Evolutionary conservation across 2,888 invertebrate species (phyloP).

Genomic region (Hololepta plana): DNA sequence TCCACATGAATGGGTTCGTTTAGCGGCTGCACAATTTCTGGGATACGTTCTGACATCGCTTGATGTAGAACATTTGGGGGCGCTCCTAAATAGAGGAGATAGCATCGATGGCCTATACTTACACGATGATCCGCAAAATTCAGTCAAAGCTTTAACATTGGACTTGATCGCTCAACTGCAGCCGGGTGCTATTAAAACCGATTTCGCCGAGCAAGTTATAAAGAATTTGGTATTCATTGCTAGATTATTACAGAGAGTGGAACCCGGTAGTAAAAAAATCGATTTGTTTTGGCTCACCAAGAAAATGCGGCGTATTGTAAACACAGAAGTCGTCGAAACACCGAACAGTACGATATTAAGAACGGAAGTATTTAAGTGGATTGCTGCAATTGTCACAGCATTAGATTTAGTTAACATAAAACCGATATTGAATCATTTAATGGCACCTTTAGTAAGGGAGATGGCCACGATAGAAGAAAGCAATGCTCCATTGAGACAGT

Average conservation of each 20-base stretch:
- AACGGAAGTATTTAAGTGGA: conserved; percentile 64
- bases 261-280: conserved; percentile 28
- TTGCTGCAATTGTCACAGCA: conserved; percentile 52
- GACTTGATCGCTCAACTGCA: conserved; percentile 61
- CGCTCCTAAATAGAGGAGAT: conserved; percentile 20
- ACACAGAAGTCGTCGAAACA: conserved; percentile 58
- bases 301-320: conserved; percentile 55
- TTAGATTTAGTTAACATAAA: conserved; percentile 39
- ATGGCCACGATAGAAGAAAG: conserved; percentile 51
- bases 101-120: conserved; percentile 24
- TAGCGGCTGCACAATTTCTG: conserved; percentile 58
- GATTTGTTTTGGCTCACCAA: conserved; percentile 59
- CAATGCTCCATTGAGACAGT: conserved; percentile 41
- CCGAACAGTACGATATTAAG: conserved; percentile 51
- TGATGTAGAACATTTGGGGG: conserved; percentile 39
- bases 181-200: conserved; percentile 43
- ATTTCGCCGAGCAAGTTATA: conserved; percentile 55
- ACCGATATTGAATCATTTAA: conserved; percentile 41
- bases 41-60: conserved; percentile 49
- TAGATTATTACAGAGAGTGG: conserved; percentile 40
- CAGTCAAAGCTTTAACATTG: conserved; percentile 46
- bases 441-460: conserved; percentile 66
- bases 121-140: conserved; percentile 39
- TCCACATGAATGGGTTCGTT: conserved; percentile 75
- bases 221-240: conserved; percentile 53